Percentiles rank a stretch among this genome's conserved stretches.
phyloP scores from a whole-genome alignment of 64 coral and sea anemone species.

The Trachythela sp. region DNA sequence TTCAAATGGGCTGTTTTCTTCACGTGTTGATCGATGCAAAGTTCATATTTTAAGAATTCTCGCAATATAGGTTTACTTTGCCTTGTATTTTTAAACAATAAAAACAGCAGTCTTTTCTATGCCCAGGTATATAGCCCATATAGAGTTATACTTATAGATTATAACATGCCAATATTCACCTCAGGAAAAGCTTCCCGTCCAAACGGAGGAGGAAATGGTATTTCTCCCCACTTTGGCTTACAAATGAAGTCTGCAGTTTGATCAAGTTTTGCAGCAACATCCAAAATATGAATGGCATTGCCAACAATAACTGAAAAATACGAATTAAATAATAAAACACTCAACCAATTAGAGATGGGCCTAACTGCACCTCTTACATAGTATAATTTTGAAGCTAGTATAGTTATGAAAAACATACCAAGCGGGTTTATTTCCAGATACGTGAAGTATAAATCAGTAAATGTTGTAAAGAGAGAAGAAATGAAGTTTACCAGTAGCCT shows the following conservation, averaged over 20 bases:
- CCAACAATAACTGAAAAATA: constrained; percentile 69
- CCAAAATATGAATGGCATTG: constrained; percentile 64
- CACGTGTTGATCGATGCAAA: too few species aligned
- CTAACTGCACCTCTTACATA: too few species aligned
- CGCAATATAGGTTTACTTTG: too few species aligned
- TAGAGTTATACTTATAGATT: too few species aligned
- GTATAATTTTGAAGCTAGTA: too few species aligned
- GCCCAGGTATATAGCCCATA: too few species aligned
- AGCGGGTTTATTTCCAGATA: constrained; percentile 97
- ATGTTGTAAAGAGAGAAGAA: constrained; percentile 65
- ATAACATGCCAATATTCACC: constrained; percentile 58
- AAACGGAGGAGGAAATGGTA: constrained; percentile 95
- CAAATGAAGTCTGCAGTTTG: constrained; percentile 96
- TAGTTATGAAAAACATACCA: constrained; percentile 42
- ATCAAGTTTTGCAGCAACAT: constrained; percentile 91
- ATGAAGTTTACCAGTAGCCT: constrained; percentile 79
- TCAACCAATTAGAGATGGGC: too few species aligned
- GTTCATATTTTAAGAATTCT: too few species aligned
- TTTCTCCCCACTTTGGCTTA: constrained; percentile 86
- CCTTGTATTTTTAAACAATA: too few species aligned
- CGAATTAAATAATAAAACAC: background rate
- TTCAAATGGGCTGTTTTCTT: too few species aligned
- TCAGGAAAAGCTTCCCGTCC: constrained; percentile 91
- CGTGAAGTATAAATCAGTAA: constrained; percentile 80
- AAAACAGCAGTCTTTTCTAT: too few species aligned